Evolutionary conservation across 2,113 vertebrate species (phyloP).

Genomic region (Elgaria multicarinata): DNA sequence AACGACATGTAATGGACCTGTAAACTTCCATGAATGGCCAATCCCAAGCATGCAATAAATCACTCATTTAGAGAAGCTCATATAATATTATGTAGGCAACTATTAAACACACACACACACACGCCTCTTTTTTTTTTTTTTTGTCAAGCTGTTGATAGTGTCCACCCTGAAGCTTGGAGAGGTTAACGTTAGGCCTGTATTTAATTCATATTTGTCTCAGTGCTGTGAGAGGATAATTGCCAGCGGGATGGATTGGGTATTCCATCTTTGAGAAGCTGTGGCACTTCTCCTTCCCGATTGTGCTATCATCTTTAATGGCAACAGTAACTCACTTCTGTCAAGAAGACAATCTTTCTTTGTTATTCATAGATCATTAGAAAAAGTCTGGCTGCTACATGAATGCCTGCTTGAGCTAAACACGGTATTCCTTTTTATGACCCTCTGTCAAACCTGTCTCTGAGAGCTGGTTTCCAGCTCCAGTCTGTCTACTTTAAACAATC

Average conservation of each 20-base stretch:
- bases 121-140: conserved; percentile 28
- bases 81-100: background rate
- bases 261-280: conserved; percentile 63
- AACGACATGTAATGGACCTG: no score
- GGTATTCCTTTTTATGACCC: conserved; percentile 63
- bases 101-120: background rate
- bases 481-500: conserved; percentile 68
- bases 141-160: conserved; percentile 5
- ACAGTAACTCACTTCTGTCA: conserved; percentile 72
- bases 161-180: conserved; percentile 15
- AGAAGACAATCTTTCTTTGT: conserved; percentile 71
- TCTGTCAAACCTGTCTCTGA: conserved; percentile 73
- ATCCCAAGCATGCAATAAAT: no score
- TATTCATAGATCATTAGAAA: conserved; percentile 76
- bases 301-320: conserved; percentile 72
- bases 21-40: no score
- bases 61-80: no score
- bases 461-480: conserved; percentile 63
- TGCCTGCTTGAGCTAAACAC: conserved; percentile 64
- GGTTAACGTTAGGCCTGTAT: conserved; percentile 22
- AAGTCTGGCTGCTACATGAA: conserved; percentile 66
- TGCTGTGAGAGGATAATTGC: conserved; percentile 50
- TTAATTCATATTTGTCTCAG: conserved; percentile 45
- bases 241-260: conserved; percentile 39
- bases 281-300: conserved; percentile 64